Evolutionary conservation across 2,797 vertebrate species (phyloP), one percentile per base, ranked within the genome.

Genomic region (Channallabes apus): DNA sequence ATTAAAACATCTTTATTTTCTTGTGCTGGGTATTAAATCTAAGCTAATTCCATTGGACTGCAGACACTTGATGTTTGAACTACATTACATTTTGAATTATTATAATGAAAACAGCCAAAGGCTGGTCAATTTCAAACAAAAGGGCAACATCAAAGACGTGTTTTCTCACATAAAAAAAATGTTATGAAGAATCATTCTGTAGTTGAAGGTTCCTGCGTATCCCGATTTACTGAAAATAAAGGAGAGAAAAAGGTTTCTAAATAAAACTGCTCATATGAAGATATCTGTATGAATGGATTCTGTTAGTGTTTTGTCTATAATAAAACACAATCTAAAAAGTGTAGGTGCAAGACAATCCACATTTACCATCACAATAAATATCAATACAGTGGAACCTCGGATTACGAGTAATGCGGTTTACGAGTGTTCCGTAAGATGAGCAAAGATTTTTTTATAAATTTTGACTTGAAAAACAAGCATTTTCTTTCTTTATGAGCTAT

Each of bases 151-250:
- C 61, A 41, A 35, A 14, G 46, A 65, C 2, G 80, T 67, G 41
- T 22, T 71, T 85, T 46, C 14, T 75, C 35, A 67, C 24, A n/a
- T 84, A 75, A 83, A 62, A 77, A 29, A 15, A 65, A 18, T 54
- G 46, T 51, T 83, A 41, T 22, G 14, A 81, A 68, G 17, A 85
- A 68, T 95, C 92, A 95, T 41, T 95, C 94, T 54, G 93, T 89
- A 71, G 93, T 15, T 14, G 94, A 84, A 14, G 94, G 58, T 51
- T 95, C 95, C 83, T 82, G 92, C 22, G 94, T 91, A 82, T 96
- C 95, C 51, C 94, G 92, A 86, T 93, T 94, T 9, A 96, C 95
- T 96, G 86, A 54, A 87, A 79, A 80, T 12, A 41, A 85, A 41
- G 11, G 65, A 22, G 12, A 73, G 2, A 72, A 24, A 58, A 51